Evolutionary conservation across 2,797 vertebrate species (phyloP), one percentile per base, ranked within the genome.

Genomic region (Helicolenus hilgendorfi): DNA sequence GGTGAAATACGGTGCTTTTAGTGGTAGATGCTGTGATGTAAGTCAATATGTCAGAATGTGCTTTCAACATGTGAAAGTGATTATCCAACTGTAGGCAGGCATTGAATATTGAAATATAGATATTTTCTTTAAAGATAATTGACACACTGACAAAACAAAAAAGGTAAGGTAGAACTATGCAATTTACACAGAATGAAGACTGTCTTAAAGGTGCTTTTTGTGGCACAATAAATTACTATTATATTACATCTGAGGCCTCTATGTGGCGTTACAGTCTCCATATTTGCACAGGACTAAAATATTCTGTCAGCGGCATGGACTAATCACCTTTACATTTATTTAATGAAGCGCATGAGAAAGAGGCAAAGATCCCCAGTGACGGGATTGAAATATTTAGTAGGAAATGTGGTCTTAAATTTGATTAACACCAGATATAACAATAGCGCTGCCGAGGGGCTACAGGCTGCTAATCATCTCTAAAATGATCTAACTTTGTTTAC

Each of bases 381-480:
- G 35, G 33, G 14, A 15, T 65, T 27, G 22, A 22, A 62, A 27
- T 33, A 22, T 70, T 33, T 36, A 31, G 49, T 7, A 15, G 33
- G 35, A 80, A 76, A 76, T 11, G 7, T 3, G 4, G 9, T 22
- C 20, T 82, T 53, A 15, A 71, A 58, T 49, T n/a, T 81, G 24
- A 70, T 81, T 26, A 77, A 72, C 24, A 31, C 11, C 4, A 20
- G 11, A 35, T 72, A 13, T 27, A 64, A 69, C 14, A 26, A 68
- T 26, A 62, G 9, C 0, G 14, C 18, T 35, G 68, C 20, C 18
- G 14, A 10, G 24, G 22, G 69, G 38, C 26, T 36, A 15, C 41
- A 74, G 55, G 22, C 64, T 74, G 64, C 24, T 79, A 29, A 81
- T 77, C 33, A 63, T 77, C 38, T 53, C 60, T n/a, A 3, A 20